A percentile compares a stretch with the other conserved stretches of the same genome.
phyloP scores from a whole-genome alignment of 2,888 invertebrate genomes.

The Atrina japonica region DNA sequence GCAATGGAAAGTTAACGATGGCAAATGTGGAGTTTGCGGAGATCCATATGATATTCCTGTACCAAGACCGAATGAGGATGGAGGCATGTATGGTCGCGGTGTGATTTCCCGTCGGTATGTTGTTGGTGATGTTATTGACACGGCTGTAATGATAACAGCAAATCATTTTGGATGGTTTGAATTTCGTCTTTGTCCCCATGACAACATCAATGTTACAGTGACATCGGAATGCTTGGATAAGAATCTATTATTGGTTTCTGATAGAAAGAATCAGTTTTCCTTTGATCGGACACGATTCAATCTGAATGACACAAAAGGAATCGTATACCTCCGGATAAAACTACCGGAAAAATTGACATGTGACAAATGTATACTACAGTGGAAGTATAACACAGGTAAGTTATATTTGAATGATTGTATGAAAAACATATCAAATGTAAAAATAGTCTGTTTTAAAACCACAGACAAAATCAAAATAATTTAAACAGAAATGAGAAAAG shows the following conservation, averaged over 20 bases:
- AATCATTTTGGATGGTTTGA: constrained; percentile 42
- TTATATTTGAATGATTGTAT: background rate
- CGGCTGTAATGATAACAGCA: constrained; percentile 35
- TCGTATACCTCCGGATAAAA: constrained; percentile 21
- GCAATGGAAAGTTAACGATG: constrained; percentile 31
- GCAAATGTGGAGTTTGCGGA: constrained; percentile 42
- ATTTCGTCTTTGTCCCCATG: constrained; percentile 34
- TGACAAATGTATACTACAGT: constrained; percentile 42
- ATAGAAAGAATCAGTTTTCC: background rate
- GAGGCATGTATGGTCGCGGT: constrained; percentile 26
- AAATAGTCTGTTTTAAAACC: too few relatives aligned
- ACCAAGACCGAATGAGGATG: constrained; percentile 39
- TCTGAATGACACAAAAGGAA: constrained; percentile 2
- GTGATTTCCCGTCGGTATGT: constrained; percentile 26
- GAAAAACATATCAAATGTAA: background rate
- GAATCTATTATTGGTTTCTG: constrained; percentile 10
- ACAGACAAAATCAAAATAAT: too few relatives aligned
- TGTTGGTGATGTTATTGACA: constrained; percentile 23
- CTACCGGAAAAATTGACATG: constrained; percentile 34
- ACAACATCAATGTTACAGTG: background rate
- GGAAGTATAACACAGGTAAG: constrained; percentile 35
- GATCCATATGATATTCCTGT: constrained; percentile 34
- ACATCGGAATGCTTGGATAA: constrained; percentile 32
- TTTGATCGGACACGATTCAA: constrained; percentile 4
- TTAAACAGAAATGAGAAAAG: too few relatives aligned